A percentile compares a stretch with the other conserved stretches of the same genome.
These are phyloP conservation scores for Saccostrea glomerata DNA, from an alignment of 1,140 invertebrate species.

Conservation along the genomic window DNA sequence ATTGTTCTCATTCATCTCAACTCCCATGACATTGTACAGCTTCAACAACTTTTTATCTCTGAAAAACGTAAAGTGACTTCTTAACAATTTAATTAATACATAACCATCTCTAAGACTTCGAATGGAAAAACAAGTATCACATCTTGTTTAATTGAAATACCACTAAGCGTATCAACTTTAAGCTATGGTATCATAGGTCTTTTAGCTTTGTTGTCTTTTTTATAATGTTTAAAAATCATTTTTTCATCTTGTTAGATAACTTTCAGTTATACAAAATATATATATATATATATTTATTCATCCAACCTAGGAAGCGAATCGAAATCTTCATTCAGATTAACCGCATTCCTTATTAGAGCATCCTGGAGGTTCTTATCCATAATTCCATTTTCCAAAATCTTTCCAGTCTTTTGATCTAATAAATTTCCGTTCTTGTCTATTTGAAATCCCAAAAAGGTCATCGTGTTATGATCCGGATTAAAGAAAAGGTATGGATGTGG, in stretches of 20 bases:
- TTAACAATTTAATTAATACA: too few relatives aligned
- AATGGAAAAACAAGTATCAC: too few relatives aligned
- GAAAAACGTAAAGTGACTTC: background rate
- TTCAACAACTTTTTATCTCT: slow-evolving; percentile 58
- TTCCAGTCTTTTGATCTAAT: slow-evolving; percentile 66
- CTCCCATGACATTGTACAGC: slow-evolving; percentile 69
- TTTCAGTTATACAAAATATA: too few relatives aligned
- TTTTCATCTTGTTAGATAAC: too few relatives aligned
- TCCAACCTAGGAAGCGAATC: slow-evolving; percentile 69
- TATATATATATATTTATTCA: too few relatives aligned
- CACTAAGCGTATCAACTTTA: too few relatives aligned
- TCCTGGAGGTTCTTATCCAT: slow-evolving; percentile 65
- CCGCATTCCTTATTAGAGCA: slow-evolving; percentile 65
- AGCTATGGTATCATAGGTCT: too few relatives aligned
- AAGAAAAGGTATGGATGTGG: slow-evolving; percentile 77
- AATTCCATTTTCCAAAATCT: slow-evolving; percentile 60
- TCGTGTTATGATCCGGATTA: slow-evolving; percentile 71
- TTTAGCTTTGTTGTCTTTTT: too few relatives aligned
- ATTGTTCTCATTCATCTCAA: slow-evolving; percentile 33
- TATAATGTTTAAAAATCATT: too few relatives aligned
- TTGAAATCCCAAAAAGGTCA: slow-evolving; percentile 75
- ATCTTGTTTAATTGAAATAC: too few relatives aligned
- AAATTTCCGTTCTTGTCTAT: slow-evolving; percentile 70
- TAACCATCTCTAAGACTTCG: too few relatives aligned
- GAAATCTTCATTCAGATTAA: slow-evolving; percentile 73